Percentiles rank a stretch among this genome's conserved stretches.
Evolutionary conservation across 1,140 invertebrate genomes (phyloP).

Genomic region (Diabrotica virgifera): DNA sequence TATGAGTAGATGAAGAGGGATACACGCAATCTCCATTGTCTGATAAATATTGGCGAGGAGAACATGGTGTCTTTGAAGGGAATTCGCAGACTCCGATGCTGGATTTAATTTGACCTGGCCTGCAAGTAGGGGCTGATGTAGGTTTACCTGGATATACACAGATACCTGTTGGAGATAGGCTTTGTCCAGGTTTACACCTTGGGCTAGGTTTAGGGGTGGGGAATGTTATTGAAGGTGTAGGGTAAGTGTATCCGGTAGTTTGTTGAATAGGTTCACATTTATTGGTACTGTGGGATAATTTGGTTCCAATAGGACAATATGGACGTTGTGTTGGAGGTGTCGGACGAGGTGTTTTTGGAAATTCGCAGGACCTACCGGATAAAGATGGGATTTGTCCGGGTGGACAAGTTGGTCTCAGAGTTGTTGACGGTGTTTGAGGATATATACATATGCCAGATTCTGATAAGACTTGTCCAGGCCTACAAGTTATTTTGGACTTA

Average conservation of each 20-base stretch:
- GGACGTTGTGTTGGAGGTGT: background rate
- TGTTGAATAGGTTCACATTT: background rate
- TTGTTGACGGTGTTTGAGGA: background rate
- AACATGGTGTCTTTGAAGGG: background rate
- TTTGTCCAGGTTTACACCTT: background rate
- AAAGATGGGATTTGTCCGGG: background rate
- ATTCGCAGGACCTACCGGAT: background rate
- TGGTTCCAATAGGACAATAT: background rate
- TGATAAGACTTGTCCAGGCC: background rate
- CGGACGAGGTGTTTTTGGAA: background rate
- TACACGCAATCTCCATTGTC: too few species aligned
- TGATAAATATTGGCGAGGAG: background rate
- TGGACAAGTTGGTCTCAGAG: background rate
- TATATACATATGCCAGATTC: background rate
- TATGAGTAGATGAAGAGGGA: too few species aligned
- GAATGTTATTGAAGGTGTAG: background rate
- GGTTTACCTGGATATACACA: slow-evolving; percentile 10
- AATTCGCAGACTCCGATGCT: background rate
- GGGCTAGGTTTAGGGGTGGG: background rate
- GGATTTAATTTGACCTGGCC: slow-evolving; percentile 8
- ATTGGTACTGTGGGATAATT: background rate
- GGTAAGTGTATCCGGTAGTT: background rate
- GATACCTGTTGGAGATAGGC: background rate
- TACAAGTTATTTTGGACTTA: background rate
- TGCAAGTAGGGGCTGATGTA: background rate